Conservation (phyloP, 2,797 vertebrate species). For the Falco naumanni region DNA sequence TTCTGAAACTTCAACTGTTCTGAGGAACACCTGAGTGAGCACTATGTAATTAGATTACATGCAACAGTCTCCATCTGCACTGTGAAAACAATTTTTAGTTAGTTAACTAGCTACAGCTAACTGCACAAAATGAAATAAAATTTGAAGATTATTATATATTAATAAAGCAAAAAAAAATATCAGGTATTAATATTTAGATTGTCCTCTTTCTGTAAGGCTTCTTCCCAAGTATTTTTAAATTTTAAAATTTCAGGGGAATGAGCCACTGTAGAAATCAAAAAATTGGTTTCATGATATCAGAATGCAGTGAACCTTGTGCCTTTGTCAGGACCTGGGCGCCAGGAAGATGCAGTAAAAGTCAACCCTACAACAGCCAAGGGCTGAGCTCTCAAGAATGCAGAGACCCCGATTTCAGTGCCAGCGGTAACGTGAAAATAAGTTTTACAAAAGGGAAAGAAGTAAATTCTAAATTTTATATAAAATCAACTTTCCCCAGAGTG, state of each 20-base stretch:
- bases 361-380: background rate
- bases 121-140: background rate
- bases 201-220: background rate
- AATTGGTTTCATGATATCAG: background rate
- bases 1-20: background rate
- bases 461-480: background rate
- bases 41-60: background rate
- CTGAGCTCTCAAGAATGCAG: background rate
- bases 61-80: background rate
- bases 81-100: background rate
- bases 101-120: background rate
- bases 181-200: background rate
- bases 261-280: background rate
- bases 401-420: background rate
- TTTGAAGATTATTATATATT: background rate
- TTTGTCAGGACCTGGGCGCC: background rate
- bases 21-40: background rate
- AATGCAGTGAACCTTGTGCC: background rate
- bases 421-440: background rate
- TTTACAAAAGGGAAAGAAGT: background rate
- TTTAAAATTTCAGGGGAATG: background rate
- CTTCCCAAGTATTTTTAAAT: background rate
- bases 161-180: background rate
- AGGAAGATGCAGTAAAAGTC: background rate
- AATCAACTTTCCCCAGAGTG: background rate